Evolutionary conservation across 2,113 vertebrate genomes (phyloP), one percentile per base, ranked within the genome.

Genomic region (Columba janthina): DNA sequence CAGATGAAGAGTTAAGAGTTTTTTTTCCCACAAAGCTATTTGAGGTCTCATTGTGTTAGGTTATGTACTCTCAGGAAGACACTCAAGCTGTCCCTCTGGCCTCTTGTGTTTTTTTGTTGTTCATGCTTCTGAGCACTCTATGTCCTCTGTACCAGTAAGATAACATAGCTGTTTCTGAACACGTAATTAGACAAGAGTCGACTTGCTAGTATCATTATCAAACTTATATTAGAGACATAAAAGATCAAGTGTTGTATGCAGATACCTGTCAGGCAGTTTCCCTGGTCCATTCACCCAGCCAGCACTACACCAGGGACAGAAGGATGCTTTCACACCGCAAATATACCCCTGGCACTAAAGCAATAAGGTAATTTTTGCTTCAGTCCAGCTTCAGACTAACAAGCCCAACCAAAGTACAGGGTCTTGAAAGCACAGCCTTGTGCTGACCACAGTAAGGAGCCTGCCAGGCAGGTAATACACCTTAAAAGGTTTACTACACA

Each of bases 241-340:
- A 38, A 11, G 12, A 64, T 48, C 22, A 54, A 60, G 34, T 17
- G 12, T 4, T 3, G 9, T 32, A 54, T 3, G 34, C 13, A 66
- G 56, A 46, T 15, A 74, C 3, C 24, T 11, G 9, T 36, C 5
- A 5, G 38, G 57, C 5, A 65, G 32, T 15, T 75, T 58, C 22
- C 32, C 26, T 12, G 1, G 28, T 44, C 25, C 15, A 40, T 15
- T 81, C 18, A 29, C 20, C 60, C 51, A 83, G 25, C 3, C 22
- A 85, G 46, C 20, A 18, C 2, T 7, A 66, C 12, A 73, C 2
- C 2, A 0, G 0, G 51, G 16, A 69, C 1, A 34, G n/a, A 46
- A 84, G 9, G 13, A 31, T 24, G 61, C 21, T 80, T 79, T 60
- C 56, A 74, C 71, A 21, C 29, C 64, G 67, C 29, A 64, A 73